These are phyloP conservation scores for Falco rusticolus DNA, from an alignment of 2,797 vertebrate genomes.

Conservation along the genomic window DNA sequence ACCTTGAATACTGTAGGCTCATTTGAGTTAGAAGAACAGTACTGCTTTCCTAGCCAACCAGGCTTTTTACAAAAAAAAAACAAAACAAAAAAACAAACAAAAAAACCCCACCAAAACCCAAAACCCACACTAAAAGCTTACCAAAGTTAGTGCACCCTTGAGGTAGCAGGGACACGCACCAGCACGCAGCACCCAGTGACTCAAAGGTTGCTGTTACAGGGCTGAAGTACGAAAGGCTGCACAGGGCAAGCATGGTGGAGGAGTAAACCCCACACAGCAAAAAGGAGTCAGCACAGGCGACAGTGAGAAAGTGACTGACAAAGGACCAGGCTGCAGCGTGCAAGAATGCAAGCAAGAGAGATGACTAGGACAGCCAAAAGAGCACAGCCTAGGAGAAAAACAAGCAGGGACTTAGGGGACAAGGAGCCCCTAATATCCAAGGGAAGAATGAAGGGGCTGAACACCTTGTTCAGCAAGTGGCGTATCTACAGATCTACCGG, in stretches of 20 bases:
- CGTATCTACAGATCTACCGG: too few relatives aligned
- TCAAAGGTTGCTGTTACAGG: not conserved
- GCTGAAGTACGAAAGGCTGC: not conserved
- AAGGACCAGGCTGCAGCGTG: not conserved
- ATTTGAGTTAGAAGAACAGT: not conserved
- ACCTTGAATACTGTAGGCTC: not conserved
- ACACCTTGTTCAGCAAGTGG: too few relatives aligned
- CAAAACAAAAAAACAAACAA: too few relatives aligned
- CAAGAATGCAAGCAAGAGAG: not conserved
- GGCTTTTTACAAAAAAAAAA: not conserved
- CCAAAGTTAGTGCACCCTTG: not conserved
- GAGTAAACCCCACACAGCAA: rapidly evolving
- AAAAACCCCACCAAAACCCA: too few relatives aligned
- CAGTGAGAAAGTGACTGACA: not conserved
- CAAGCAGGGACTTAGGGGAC: not conserved
- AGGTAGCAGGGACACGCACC: not conserved
- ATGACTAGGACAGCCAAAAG: not conserved
- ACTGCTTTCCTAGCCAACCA: not conserved
- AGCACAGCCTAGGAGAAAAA: not conserved
- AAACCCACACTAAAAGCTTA: not conserved
- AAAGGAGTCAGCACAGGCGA: not conserved
- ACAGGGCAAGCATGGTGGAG: not conserved
- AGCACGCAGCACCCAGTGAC: not conserved
- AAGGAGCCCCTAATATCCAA: rapidly evolving
- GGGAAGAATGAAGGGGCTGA: not conserved